Evolutionary conservation across 2,888 invertebrate species (phyloP), one percentile per base, ranked within the genome.

Genomic region (Lysandra bellargus): DNA sequence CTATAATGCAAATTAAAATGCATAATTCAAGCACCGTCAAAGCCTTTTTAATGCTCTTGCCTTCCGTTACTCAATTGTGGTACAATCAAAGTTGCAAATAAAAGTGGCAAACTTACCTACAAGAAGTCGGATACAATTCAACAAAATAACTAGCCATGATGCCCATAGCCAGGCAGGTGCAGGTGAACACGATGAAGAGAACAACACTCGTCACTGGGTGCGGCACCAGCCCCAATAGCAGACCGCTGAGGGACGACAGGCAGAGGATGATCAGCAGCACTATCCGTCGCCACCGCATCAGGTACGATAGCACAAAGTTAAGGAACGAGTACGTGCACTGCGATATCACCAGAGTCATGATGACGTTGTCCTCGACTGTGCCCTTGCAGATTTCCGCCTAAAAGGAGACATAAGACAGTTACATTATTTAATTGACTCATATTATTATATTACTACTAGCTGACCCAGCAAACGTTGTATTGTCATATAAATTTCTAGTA

Each of bases 321-420:
- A 96, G 94, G 53, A 96, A 84, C 0, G 96, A 91, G 82, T 96
- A 96, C 49, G 95, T 91, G 0, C 91, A 88, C 7, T 97, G 97
- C 77, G 97, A 96, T 0, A 94, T 92, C n/a, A 97, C 92, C 4
- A 97, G 95, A 12, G 96, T 96, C 78, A 95, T 87, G 81, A 97
- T 96, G 0, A 96, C 96, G 80, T 94, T 94, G 4, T 94, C 88
- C 83, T 96, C 96, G 23, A 96, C 92, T 0, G 90, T 90, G 0
- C 94, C 91, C 0, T 89, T 86, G 86, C 96, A 96, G 12, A 86
- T 83, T 69, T 88, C 87, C 64, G 88, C 82, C 94, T 94, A 90
- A 9, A 91, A 23, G 23, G 23, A 23, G 23, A 23, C 23, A 33
- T 61, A 23, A 2, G 2, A 23, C 30, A 23, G 30, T 9, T 23